phyloP scores from a whole-genome alignment of 2,797 vertebrate genomes.

The Sebastes baramenuke region DNA sequence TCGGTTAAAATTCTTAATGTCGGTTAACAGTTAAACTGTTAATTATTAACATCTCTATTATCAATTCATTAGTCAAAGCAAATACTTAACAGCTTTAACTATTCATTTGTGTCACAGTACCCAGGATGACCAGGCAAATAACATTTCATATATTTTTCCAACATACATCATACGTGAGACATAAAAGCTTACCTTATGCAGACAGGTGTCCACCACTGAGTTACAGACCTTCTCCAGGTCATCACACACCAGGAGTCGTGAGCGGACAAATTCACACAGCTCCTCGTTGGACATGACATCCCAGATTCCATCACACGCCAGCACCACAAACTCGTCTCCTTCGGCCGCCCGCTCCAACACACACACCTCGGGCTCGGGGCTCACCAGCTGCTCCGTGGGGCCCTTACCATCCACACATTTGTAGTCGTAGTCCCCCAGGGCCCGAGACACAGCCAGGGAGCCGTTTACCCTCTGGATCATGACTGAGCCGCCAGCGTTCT shows the following conservation, averaged over 20 bases:
- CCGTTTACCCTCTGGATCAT: conserved; percentile 99
- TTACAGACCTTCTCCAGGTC: conserved; percentile 99
- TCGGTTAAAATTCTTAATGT: no score
- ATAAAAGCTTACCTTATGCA: conserved; percentile 92
- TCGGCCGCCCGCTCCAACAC: conserved; percentile 92
- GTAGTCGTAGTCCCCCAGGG: conserved; percentile 99
- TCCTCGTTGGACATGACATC: conserved; percentile 99
- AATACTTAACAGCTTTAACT: neutral
- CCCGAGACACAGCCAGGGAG: conserved; percentile 96
- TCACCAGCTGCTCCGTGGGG: conserved; percentile 98
- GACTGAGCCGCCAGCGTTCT: conserved; percentile 97
- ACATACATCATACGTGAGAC: neutral
- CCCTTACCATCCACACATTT: conserved; percentile 99
- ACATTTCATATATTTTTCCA: neutral
- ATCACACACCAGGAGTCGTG: conserved; percentile 94
- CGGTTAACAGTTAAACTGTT: no score
- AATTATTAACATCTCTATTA: neutral
- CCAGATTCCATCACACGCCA: conserved; percentile 99
- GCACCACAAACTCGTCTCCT: conserved; percentile 96
- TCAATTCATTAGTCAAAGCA: neutral
- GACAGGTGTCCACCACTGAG: conserved; percentile 99
- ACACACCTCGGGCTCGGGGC: conserved; percentile 98
- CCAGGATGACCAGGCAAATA: neutral
- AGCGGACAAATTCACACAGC: conserved; percentile 97
- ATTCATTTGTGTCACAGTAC: neutral